These are phyloP conservation scores for Manis javanica DNA, from an alignment of 2,797 vertebrate genomes.

Conservation along the genomic window DNA sequence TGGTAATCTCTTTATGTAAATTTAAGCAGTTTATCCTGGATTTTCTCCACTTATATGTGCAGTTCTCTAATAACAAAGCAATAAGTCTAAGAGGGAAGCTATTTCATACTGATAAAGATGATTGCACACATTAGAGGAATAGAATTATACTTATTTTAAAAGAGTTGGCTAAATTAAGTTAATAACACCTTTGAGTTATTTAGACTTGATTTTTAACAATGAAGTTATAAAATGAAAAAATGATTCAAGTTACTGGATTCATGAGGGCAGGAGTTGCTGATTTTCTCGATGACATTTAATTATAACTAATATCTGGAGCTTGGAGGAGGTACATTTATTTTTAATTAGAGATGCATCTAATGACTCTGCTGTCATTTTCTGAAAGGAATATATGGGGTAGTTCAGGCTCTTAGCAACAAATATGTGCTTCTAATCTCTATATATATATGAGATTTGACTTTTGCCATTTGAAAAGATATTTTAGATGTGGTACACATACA, in stretches of 20 bases:
- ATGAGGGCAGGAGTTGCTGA: background rate
- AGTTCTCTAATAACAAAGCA: background rate
- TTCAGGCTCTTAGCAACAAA: slow-evolving; percentile 33
- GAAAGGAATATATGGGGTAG: background rate
- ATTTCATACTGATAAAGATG: slow-evolving; percentile 32
- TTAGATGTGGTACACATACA: background rate
- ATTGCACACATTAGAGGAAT: slow-evolving; percentile 1
- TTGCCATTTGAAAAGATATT: background rate
- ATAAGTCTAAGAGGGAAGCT: background rate
- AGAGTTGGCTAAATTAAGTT: slow-evolving; percentile 7
- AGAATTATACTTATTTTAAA: background rate
- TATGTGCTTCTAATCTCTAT: background rate
- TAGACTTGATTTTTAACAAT: slow-evolving; percentile 41
- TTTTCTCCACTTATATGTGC: background rate
- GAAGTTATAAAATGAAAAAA: slow-evolving; percentile 36
- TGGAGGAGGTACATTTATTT: slow-evolving; percentile 13
- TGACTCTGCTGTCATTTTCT: background rate
- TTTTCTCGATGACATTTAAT: slow-evolving; percentile 33
- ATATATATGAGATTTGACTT: slow-evolving; percentile 50
- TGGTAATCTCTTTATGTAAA: background rate
- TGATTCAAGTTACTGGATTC: background rate
- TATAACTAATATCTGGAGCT: background rate
- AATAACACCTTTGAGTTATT: slow-evolving; percentile 6
- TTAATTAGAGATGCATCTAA: background rate
- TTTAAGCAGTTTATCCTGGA: background rate